Percentiles rank a stretch among this genome's conserved stretches.
Evolutionary conservation across 2,797 vertebrate genomes (phyloP).

Genomic region (Enteromius mattozi): DNA sequence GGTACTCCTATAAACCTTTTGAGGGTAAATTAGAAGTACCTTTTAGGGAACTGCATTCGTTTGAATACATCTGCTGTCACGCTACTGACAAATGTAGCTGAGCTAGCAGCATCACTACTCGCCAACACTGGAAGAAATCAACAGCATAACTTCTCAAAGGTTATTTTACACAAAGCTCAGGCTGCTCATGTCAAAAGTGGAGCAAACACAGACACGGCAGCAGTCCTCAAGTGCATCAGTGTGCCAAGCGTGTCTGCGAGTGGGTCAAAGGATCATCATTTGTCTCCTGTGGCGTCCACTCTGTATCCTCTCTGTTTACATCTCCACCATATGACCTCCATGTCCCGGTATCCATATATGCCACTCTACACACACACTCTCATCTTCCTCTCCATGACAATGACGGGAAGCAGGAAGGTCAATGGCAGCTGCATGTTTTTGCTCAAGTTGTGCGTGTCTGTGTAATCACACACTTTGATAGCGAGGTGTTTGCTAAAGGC

Average conservation of each 20-base stretch:
- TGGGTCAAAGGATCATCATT: neutral
- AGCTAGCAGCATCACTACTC: neutral
- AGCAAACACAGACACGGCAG: constrained; percentile 1
- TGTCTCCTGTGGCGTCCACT: constrained; percentile 1
- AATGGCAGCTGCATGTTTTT: constrained; percentile 3
- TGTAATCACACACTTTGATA: constrained; percentile 12
- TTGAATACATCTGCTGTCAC: neutral
- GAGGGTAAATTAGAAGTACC: neutral
- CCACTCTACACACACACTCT: neutral
- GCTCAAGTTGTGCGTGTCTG: neutral
- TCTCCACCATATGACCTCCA: constrained; percentile 7
- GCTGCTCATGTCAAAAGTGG: neutral
- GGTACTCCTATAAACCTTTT: neutral
- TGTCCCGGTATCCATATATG: neutral
- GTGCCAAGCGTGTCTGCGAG: neutral
- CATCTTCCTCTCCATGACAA: constrained; percentile 20
- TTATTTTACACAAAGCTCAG: constrained; percentile 4
- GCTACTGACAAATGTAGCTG: neutral
- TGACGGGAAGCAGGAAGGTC: constrained; percentile 33
- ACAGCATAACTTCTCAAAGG: neutral
- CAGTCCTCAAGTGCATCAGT: neutral
- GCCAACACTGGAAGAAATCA: neutral
- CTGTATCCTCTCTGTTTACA: neutral
- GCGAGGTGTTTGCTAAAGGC: neutral
- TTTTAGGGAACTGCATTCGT: neutral